Conservation (phyloP, 92 coral and sea anemone species). For the Anthopleura xanthogrammica region DNA sequence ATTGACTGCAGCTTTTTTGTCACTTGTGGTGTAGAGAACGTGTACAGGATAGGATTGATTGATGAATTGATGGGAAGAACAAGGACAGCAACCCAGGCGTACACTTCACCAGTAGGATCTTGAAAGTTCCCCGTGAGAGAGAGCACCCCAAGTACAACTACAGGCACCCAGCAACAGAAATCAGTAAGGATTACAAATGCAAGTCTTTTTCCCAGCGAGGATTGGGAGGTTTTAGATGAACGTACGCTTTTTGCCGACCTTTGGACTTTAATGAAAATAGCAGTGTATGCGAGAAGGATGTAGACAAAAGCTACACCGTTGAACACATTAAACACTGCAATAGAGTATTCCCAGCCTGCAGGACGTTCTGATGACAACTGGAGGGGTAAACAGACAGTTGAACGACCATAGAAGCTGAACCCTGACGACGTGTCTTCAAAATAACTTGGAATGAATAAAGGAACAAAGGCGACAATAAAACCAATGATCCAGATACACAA, state of each 20-base stretch:
- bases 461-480: constrained; percentile 36
- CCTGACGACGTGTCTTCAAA: constrained; percentile 39
- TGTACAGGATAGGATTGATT: constrained; percentile 33
- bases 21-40: constrained; percentile 14
- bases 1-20: background rate
- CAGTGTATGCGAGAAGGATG: constrained; percentile 56
- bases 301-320: constrained; percentile 61
- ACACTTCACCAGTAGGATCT: constrained; percentile 25
- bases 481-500: constrained; percentile 46
- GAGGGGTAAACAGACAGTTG: constrained; percentile 67
- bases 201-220: constrained; percentile 23
- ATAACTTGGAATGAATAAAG: constrained; percentile 42
- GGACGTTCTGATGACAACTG: constrained; percentile 56
- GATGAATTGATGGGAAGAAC: constrained; percentile 35
- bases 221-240: constrained; percentile 7
- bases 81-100: constrained; percentile 38
- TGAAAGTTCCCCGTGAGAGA: constrained; percentile 17
- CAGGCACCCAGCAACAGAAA: constrained; percentile 39
- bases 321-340: constrained; percentile 49
- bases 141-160: constrained; percentile 13
- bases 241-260: constrained; percentile 14
- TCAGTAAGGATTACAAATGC: constrained; percentile 31
- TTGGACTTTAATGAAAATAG: constrained; percentile 37
- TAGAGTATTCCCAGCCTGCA: constrained; percentile 76
- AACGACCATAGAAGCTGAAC: constrained; percentile 58